Base-by-base conservation (phyloP, 1,140 invertebrate genomes). In the Formica selysi region DNA sequence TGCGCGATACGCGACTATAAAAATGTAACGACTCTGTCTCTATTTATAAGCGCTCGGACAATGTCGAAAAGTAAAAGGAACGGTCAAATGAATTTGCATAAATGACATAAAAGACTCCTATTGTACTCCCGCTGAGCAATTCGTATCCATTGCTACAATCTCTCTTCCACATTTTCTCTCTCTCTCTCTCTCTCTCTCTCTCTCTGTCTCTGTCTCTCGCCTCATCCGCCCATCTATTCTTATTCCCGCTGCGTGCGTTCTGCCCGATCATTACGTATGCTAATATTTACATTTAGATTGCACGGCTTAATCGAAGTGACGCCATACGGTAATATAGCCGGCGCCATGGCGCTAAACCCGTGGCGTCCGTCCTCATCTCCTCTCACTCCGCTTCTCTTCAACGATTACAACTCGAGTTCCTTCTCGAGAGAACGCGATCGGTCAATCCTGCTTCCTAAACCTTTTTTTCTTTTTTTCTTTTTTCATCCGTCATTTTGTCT, bases 201-300 rank as follows among this genome's bases (percentile, higher is more conserved):
- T n/a, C n/a, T n/a, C n/a, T n/a, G n/a, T n/a, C n/a, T 65, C n/a
- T 10, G n/a, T 80, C 7, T 44, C 44, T 62, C 67, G 38, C 64
- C 87, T 70, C 83, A 74, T 76, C 59, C 74, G 74, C 54, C 54
- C 73, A 44, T 89, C 87, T 91, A 90, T 91, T 91, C 87, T 90
- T 84, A 89, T 91, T 89, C 84, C 41, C 88, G 70, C 61, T 79
- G 62, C 84, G 76, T 84, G 85, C 89, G 86, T 91, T 90, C 89
- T 91, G 90, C 87, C 88, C 87, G 91, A 93, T 94, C 93, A 93
- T 94, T 94, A 93, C 92, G 91, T 93, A 94, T 93, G 93, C 93
- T 93, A 94, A 94, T 94, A 94, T 94, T 94, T 94, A 94, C 94
- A 93, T 94, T 94, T 93, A 94, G 94, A 94, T 94, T 94, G 93